A percentile compares a stretch with the other conserved stretches of the same genome.
Conservation (phyloP, 1,140 invertebrate species). For the Thaumetopoea pityocampa region DNA sequence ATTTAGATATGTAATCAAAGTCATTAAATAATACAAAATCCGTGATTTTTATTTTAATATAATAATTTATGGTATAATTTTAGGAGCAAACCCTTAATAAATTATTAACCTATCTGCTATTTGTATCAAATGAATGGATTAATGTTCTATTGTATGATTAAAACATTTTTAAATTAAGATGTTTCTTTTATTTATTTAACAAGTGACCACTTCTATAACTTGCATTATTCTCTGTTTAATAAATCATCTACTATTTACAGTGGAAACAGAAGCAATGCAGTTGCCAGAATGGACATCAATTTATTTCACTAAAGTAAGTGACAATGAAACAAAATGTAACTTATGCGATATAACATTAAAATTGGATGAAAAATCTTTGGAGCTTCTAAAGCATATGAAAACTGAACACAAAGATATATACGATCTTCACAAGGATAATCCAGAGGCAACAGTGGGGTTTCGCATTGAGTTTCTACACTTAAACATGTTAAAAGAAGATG, state of each 20-base stretch:
- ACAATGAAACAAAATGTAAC: slow-evolving; percentile 45
- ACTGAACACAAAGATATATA: slow-evolving; percentile 45
- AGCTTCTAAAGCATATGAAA: slow-evolving; percentile 44
- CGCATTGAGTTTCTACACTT: slow-evolving; percentile 63
- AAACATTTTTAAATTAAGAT: too few relatives aligned
- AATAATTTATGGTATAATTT: too few relatives aligned
- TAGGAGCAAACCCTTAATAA: too few relatives aligned
- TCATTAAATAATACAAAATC: too few relatives aligned
- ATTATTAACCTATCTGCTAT: too few relatives aligned
- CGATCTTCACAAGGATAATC: slow-evolving; percentile 48
- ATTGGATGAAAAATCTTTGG: slow-evolving; percentile 31
- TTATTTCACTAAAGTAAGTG: slow-evolving; percentile 40
- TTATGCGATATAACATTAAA: slow-evolving; percentile 41
- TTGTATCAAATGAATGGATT: too few relatives aligned
- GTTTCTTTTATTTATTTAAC: too few relatives aligned
- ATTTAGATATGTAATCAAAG: too few relatives aligned
- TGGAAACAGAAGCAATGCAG: slow-evolving; percentile 20
- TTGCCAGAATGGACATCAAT: slow-evolving; percentile 51
- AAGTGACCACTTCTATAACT: too few relatives aligned
- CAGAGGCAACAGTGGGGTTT: slow-evolving; percentile 45
- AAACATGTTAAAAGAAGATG: slow-evolving; percentile 46
- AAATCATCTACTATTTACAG: slow-evolving; percentile 1
- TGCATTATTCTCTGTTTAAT: too few relatives aligned
- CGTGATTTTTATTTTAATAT: too few relatives aligned
- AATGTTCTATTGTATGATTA: too few relatives aligned